These are phyloP conservation scores for Nesidiocoris tenuis DNA, from an alignment of 2,888 invertebrate genomes.

Conservation along the genomic window DNA sequence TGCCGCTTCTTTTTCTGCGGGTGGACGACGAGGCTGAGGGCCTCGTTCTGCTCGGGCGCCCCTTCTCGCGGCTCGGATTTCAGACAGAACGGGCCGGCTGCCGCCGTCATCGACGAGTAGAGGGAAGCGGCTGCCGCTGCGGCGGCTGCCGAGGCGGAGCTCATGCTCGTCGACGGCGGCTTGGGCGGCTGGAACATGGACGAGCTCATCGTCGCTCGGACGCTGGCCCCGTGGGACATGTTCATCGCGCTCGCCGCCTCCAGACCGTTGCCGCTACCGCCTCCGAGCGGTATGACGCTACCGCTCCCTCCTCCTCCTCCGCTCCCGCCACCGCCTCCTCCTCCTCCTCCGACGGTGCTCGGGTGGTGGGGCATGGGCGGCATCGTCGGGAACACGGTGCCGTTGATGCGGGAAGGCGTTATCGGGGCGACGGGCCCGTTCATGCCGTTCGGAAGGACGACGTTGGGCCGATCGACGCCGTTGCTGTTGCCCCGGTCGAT, in stretches of 20 bases:
- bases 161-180: conserved; percentile 62
- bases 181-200: conserved; percentile 83
- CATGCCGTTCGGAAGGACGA: conserved; percentile 37
- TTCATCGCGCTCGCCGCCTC: conserved; percentile 63
- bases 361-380: conserved; percentile 55
- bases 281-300: conserved; percentile 46
- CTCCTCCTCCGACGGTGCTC: conserved; percentile 28
- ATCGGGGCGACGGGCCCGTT: conserved; percentile 45
- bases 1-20: conserved; percentile 95
- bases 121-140: conserved; percentile 52
- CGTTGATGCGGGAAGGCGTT: conserved; percentile 60
- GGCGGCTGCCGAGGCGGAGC: conserved; percentile 56
- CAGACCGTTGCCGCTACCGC: conserved; percentile 51
- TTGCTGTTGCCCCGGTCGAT: conserved; percentile 61
- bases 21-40: conserved; percentile 83
- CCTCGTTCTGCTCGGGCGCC: conserved; percentile 86
- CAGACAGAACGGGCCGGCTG: conserved; percentile 61
- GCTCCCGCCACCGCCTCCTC: conserved; percentile 48
- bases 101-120: conserved; percentile 63
- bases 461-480: conserved; percentile 45
- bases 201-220: conserved; percentile 67
- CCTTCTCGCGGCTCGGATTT: conserved; percentile 57
- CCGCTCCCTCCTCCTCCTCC: conserved; percentile 43
- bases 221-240: conserved; percentile 58
- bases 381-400: conserved; percentile 51